A percentile compares a stretch with the other conserved stretches of the same genome.
Evolutionary conservation across 2,888 invertebrate genomes (phyloP).

Genomic region (Thecocarcelia acutangulata): DNA sequence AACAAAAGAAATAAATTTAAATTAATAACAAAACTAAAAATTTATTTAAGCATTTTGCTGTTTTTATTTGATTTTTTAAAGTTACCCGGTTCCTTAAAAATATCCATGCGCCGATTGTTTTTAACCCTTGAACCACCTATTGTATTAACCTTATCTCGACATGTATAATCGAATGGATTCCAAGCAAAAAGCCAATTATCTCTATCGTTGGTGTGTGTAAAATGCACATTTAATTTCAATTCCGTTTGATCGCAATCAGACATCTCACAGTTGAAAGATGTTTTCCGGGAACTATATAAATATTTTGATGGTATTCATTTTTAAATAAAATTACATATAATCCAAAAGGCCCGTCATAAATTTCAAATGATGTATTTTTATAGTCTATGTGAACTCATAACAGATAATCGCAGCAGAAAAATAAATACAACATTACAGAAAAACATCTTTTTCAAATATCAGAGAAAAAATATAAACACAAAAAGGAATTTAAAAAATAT

Average conservation of each 20-base stretch:
- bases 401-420: no score
- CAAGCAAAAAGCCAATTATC: slow-evolving; percentile 90
- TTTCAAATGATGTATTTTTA: no score
- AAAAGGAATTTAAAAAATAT: no score
- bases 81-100: slow-evolving; percentile 82
- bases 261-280: slow-evolving; percentile 86
- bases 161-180: slow-evolving; percentile 89
- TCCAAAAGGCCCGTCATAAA: no score
- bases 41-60: no score
- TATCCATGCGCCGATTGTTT: slow-evolving; percentile 82
- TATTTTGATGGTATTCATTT: neutral
- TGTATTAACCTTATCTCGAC: slow-evolving; percentile 82
- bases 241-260: slow-evolving; percentile 90
- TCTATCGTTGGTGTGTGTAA: slow-evolving; percentile 84
- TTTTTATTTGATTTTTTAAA: neutral
- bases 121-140: slow-evolving; percentile 81
- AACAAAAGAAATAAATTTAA: neutral
- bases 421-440: no score
- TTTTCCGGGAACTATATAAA: slow-evolving; percentile 76
- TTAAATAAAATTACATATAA: neutral
- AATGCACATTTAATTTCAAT: slow-evolving; percentile 88
- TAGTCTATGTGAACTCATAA: no score
- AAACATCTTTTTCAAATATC: no score
- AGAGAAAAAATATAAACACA: no score
- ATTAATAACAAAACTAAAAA: no score